These are phyloP conservation scores for Chromobotia macracanthus DNA, from an alignment of 2,797 vertebrate species.

Conservation along the genomic window DNA sequence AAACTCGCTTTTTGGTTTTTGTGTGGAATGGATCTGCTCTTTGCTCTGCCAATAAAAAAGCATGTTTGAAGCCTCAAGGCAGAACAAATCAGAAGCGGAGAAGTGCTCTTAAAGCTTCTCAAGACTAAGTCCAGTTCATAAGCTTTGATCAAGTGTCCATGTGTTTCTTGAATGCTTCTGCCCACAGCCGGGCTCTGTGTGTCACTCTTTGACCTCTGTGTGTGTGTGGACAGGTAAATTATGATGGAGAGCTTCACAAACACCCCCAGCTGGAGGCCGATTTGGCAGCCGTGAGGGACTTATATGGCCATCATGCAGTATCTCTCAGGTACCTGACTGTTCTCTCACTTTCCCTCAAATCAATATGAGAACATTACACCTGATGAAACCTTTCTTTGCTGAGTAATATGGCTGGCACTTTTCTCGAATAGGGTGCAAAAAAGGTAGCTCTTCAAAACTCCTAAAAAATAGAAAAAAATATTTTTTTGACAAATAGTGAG, in stretches of 20 bases:
- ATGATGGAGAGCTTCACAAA: slow-evolving; percentile 88
- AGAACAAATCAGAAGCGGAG: background rate
- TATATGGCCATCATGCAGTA: slow-evolving; percentile 86
- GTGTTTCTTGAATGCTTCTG: slow-evolving; percentile 21
- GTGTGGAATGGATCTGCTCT: background rate
- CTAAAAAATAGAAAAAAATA: too few relatives aligned
- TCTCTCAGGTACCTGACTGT: slow-evolving; percentile 85
- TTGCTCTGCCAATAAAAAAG: background rate
- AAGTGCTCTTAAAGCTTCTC: background rate
- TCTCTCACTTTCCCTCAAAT: slow-evolving; percentile 10
- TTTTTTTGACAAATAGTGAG: too few relatives aligned
- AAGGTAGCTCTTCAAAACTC: too few relatives aligned
- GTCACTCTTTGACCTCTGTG: slow-evolving; percentile 30
- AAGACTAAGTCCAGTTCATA: background rate
- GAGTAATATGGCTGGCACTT: background rate
- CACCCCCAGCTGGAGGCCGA: slow-evolving; percentile 87
- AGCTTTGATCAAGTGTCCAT: background rate
- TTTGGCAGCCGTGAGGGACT: slow-evolving; percentile 85
- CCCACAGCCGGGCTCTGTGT: slow-evolving; percentile 7
- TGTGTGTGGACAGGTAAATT: slow-evolving; percentile 78
- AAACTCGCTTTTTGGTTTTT: too few relatives aligned
- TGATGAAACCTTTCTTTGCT: slow-evolving; percentile 3
- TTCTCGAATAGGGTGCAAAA: too few relatives aligned
- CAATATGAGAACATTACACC: background rate
- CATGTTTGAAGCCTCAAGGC: slow-evolving; percentile 1